Evolutionary conservation across 2,113 vertebrate species (phyloP).

Genomic region (Tachycineta bicolor): DNA sequence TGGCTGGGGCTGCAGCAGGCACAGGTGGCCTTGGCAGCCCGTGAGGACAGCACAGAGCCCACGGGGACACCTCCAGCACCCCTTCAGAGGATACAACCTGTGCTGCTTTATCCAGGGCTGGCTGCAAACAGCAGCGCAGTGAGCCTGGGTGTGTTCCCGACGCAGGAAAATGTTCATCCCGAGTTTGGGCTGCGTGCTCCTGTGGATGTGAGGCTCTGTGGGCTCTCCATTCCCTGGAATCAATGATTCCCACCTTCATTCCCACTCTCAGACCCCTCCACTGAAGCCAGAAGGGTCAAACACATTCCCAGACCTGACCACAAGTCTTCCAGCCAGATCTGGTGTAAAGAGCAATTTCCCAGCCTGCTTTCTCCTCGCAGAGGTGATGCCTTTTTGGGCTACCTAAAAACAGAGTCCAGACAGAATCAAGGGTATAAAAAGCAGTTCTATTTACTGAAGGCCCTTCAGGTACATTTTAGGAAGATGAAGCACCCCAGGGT

Average conservation of each 20-base stretch:
- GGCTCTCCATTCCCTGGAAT: not conserved
- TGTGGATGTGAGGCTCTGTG: not conserved
- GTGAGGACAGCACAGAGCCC: not conserved
- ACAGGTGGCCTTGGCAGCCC: not conserved
- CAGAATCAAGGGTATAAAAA: not conserved
- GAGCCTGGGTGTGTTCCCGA: not conserved
- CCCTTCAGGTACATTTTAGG: not conserved
- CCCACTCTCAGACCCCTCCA: not conserved
- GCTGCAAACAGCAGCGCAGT: not conserved
- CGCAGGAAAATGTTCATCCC: rapidly evolving
- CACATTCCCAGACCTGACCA: not conserved
- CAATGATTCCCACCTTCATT: not conserved
- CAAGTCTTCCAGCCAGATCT: not conserved
- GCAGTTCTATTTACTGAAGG: not conserved
- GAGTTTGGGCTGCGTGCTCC: not conserved
- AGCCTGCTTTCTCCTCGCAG: not conserved
- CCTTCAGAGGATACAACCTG: not conserved
- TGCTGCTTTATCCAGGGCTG: not conserved
- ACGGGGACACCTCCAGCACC: not conserved
- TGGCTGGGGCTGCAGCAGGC: not conserved
- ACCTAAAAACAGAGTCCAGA: not conserved
- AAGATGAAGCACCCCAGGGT: not conserved
- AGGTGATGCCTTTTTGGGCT: not conserved
- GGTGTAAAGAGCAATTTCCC: not conserved
- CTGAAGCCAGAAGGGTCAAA: not conserved